phyloP scores from a whole-genome alignment of 2,888 invertebrate genomes.

The Hoplodrina ambigua region DNA sequence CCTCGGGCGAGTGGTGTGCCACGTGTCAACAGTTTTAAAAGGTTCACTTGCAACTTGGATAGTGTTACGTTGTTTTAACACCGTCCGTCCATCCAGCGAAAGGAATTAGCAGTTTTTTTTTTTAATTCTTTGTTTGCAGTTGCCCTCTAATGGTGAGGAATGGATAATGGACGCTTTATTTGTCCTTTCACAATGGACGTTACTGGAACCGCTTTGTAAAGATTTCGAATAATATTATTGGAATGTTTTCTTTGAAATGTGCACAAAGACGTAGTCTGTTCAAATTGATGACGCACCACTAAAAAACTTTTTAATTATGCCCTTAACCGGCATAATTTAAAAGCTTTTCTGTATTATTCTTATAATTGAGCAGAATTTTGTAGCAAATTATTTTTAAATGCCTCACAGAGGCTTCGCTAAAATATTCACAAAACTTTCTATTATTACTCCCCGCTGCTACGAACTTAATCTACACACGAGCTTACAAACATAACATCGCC shows the following conservation, averaged over 20 bases:
- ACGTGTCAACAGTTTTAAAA: constrained; percentile 59
- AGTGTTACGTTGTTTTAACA: constrained; percentile 38
- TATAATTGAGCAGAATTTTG: background rate
- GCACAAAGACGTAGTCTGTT: background rate
- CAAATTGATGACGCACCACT: background rate
- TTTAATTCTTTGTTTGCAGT: constrained; percentile 5
- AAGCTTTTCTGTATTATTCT: no score
- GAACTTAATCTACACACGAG: constrained; percentile 66
- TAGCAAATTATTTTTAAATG: background rate
- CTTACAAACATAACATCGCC: constrained; percentile 66
- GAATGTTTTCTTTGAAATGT: constrained; percentile 12
- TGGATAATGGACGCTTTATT: constrained; percentile 26
- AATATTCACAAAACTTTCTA: background rate
- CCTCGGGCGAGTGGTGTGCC: constrained; percentile 28
- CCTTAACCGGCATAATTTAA: background rate
- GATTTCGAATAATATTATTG: background rate
- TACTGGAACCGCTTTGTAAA: background rate
- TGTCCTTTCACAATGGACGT: constrained; percentile 32
- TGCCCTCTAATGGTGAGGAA: constrained; percentile 27
- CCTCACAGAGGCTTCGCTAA: constrained; percentile 34
- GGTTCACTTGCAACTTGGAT: constrained; percentile 31
- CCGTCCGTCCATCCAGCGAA: constrained; percentile 3
- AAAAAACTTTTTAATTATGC: no score
- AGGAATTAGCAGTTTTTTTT: constrained; percentile 15
- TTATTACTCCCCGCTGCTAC: constrained; percentile 12